phyloP scores from a whole-genome alignment of 2,797 vertebrate genomes.

The Lacerta agilis region DNA sequence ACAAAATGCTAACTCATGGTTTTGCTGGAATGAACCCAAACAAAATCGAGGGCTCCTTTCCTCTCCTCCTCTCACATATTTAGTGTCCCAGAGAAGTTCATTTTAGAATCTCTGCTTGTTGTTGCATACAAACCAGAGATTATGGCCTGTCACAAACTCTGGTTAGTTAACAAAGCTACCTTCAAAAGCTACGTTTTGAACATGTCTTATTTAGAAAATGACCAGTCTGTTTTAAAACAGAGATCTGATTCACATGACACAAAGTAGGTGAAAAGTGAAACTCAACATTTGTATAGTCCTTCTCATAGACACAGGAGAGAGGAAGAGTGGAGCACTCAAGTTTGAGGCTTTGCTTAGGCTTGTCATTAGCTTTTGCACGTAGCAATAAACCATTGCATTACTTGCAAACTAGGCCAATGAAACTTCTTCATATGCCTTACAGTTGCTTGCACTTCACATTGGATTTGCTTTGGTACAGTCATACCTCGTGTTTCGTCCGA shows the following conservation, averaged over 20 bases:
- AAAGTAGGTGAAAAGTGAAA: too few relatives aligned
- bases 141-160: background rate
- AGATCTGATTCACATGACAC: too few relatives aligned
- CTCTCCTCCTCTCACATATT: background rate
- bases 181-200: background rate
- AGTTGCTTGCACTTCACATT: background rate
- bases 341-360: too few relatives aligned
- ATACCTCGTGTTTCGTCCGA: too few relatives aligned
- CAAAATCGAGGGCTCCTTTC: background rate
- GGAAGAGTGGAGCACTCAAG: too few relatives aligned
- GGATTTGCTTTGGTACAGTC: background rate
- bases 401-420: background rate
- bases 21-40: background rate
- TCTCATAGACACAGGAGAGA: too few relatives aligned
- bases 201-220: background rate
- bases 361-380: too few relatives aligned
- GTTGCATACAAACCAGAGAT: background rate
- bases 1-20: background rate
- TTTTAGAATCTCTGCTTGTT: background rate
- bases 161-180: background rate
- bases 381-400: too few relatives aligned
- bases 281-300: too few relatives aligned
- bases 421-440: background rate
- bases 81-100: background rate
- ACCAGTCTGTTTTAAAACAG: too few relatives aligned